phyloP scores from a whole-genome alignment of 2,797 vertebrate genomes.

The Zalophus californianus region DNA sequence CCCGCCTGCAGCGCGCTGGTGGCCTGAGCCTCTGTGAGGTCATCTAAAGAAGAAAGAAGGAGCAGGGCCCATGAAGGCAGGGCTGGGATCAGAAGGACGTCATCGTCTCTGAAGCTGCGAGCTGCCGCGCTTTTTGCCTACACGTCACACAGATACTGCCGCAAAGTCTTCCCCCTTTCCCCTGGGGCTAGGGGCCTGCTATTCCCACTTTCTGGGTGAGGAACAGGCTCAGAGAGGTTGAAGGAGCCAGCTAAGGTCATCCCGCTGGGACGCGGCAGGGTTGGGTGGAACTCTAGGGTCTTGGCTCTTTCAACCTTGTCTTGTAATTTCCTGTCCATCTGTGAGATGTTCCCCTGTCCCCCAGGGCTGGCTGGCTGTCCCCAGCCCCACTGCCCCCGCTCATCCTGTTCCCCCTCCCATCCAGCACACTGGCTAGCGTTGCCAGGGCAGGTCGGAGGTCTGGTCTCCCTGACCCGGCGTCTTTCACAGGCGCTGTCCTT shows the following conservation, averaged over 20 bases:
- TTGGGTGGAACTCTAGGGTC: not conserved
- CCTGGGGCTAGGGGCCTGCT: not conserved
- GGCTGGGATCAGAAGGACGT: accelerated
- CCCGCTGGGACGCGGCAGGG: not conserved
- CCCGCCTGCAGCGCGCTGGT: accelerated
- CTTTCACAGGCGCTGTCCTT: not conserved
- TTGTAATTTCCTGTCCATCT: not conserved
- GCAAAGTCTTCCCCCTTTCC: too few species aligned
- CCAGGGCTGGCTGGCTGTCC: not conserved
- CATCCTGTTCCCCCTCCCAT: not conserved
- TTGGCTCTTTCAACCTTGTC: not conserved
- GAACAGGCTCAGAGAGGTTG: not conserved
- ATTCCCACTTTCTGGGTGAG: not conserved
- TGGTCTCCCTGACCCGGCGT: not conserved
- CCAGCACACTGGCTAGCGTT: not conserved
- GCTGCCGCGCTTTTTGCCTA: not conserved
- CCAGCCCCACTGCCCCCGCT: not conserved
- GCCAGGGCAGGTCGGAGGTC: not conserved
- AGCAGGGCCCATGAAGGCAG: accelerated
- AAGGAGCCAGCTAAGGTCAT: not conserved
- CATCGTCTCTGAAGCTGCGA: accelerated
- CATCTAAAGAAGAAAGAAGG: not conserved
- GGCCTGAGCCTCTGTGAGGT: not conserved
- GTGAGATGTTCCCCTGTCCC: accelerated
- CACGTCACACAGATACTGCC: accelerated